Evolutionary conservation across 2,797 vertebrate genomes (phyloP), one percentile per base, ranked within the genome.

Genomic region (Hemibagrus guttatus): DNA sequence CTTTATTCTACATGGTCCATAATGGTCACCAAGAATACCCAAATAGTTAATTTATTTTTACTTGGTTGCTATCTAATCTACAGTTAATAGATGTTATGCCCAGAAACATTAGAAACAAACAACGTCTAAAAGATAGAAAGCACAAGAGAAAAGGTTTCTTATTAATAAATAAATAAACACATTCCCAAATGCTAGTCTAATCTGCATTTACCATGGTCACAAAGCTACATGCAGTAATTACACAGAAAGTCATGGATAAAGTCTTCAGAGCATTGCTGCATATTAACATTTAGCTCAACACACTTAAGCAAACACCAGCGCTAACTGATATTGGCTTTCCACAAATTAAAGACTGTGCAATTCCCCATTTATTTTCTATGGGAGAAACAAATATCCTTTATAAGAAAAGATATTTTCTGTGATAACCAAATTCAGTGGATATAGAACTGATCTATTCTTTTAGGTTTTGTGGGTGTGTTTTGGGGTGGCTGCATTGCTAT

Each of bases 301-400:
- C 28, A 72, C 31, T 8, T 14, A 21, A 31, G 54, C 74, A 87
- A 84, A 82, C 87, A 90, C 68, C 21, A 46, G 42, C 17, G 63
- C 46, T 19, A 23, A 68, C 23, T 83, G 31, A 59, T 66, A 26
- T 39, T 74, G 58, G 39, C 28, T 26, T 72, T 66, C 59, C 49
- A 56, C 39, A 84, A 80, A 90, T 85, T 79, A 69, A 88, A 54
- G 52, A 28, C 28, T 31, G 46, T n/a, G 26, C 28, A 28, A 31
- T 63, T 6, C 42, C 6, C 6, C 69, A 90, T 87, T 76, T 86
- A 89, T 84, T 84, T 85, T 59, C 81, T 88, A 81, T 80, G 84
- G 64, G 83, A 23, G 9, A 79, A 78, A 69, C 42, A 84, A 69
- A 59, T 80, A 84, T 86, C 76, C 64, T 39, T 84, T 83, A 72